Evolutionary conservation across 1,140 invertebrate species (phyloP).

Genomic region (Triops longicaudatus): DNA sequence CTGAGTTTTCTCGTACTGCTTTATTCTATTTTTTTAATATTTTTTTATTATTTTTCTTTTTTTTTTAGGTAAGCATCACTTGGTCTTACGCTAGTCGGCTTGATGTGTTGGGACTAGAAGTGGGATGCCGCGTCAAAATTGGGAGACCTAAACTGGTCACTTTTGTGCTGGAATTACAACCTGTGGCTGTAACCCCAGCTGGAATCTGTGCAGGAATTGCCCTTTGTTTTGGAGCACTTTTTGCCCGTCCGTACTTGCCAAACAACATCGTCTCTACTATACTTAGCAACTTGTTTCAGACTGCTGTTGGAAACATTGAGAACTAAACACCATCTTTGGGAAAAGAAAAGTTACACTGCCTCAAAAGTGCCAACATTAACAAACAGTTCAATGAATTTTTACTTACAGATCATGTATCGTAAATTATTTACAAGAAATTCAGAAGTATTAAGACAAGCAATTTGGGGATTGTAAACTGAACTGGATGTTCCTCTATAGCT

Average conservation of each 20-base stretch:
- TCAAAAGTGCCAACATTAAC: too few relatives aligned
- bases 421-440: too few relatives aligned
- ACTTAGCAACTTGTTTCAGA: neutral
- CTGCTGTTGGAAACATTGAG: neutral
- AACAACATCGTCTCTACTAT: neutral
- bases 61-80: neutral
- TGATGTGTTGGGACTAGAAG: neutral
- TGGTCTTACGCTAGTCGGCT: neutral
- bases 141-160: neutral
- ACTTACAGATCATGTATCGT: too few relatives aligned
- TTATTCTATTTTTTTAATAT: too few relatives aligned
- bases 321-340: neutral
- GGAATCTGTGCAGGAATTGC: neutral
- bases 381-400: too few relatives aligned
- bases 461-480: too few relatives aligned
- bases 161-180: neutral
- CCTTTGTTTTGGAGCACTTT: neutral
- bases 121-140: neutral
- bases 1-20: too few relatives aligned
- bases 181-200: neutral
- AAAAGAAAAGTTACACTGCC: too few relatives aligned
- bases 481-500: too few relatives aligned
- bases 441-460: too few relatives aligned
- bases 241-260: neutral
- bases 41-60: too few relatives aligned